Evolutionary conservation across 2,888 invertebrate genomes (phyloP).

Genomic region (Adela reaumurella): DNA sequence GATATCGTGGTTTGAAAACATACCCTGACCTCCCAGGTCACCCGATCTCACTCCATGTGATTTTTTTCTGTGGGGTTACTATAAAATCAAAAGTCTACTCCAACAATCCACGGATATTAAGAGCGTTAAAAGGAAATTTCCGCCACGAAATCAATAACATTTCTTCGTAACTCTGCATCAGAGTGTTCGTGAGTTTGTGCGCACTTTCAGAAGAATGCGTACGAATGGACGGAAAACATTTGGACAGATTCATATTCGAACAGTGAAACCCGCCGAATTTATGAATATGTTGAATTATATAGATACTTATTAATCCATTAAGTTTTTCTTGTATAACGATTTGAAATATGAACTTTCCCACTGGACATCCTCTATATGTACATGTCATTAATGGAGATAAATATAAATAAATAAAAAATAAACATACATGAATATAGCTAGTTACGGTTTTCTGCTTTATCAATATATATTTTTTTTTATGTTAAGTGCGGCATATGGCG

Average conservation of each 20-base stretch:
- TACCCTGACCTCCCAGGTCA: not conserved
- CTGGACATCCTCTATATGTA: no score
- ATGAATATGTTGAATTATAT: not conserved
- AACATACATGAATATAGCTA: no score
- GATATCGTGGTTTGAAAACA: not conserved
- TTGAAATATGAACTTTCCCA: no score
- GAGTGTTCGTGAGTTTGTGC: not conserved
- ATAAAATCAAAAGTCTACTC: slow-evolving; percentile 11
- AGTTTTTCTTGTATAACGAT: no score
- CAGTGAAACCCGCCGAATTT: not conserved
- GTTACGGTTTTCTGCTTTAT: no score
- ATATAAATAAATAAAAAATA: no score
- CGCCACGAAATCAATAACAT: not conserved
- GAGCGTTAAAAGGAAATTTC: not conserved
- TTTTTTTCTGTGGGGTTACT: slow-evolving; percentile 15
- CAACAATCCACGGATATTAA: slow-evolving; percentile 2
- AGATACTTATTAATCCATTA: not conserved
- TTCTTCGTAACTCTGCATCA: not conserved
- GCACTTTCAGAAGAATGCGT: not conserved
- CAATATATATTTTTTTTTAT: no score
- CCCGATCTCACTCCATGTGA: slow-evolving; percentile 14
- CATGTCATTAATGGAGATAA: no score
- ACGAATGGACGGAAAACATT: not conserved
- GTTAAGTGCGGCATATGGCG: no score
- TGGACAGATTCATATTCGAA: not conserved